These are phyloP conservation scores for Melieria crassipennis DNA, from an alignment of 2,888 invertebrate genomes.

Conservation along the genomic window DNA sequence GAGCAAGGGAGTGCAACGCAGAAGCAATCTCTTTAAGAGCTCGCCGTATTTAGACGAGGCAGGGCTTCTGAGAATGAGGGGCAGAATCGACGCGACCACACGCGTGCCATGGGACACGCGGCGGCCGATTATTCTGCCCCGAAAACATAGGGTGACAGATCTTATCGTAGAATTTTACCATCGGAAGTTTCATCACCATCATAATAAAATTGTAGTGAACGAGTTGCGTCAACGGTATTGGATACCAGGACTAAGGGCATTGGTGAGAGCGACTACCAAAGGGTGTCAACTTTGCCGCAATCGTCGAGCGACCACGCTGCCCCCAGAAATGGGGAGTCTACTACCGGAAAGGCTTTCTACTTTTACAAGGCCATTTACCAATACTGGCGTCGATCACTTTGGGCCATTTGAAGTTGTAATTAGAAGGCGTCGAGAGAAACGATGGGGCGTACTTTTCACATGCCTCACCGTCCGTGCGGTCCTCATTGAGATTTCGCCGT, in stretches of 20 bases:
- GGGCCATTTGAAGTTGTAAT: background rate
- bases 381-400: conserved; percentile 2
- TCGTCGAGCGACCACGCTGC: background rate
- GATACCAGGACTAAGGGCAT: background rate
- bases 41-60: background rate
- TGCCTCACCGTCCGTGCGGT: conserved; percentile 28
- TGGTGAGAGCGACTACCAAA: background rate
- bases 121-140: conserved; percentile 5
- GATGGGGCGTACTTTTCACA: conserved; percentile 1
- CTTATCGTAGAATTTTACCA: background rate
- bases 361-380: background rate
- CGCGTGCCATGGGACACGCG: too few species aligned
- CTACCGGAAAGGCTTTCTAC: background rate
- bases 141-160: background rate
- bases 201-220: conserved; percentile 4
- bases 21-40: background rate
- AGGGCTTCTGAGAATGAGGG: background rate
- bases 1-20: background rate
- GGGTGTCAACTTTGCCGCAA: background rate
- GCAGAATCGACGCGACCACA: background rate
- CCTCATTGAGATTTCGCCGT: conserved; percentile 28
- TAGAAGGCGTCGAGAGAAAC: background rate
- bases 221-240: background rate
- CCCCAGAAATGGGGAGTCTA: background rate
- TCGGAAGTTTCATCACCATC: background rate